These are phyloP conservation scores for Malthinus flaveolus DNA, from an alignment of 2,888 invertebrate genomes.

Conservation along the genomic window DNA sequence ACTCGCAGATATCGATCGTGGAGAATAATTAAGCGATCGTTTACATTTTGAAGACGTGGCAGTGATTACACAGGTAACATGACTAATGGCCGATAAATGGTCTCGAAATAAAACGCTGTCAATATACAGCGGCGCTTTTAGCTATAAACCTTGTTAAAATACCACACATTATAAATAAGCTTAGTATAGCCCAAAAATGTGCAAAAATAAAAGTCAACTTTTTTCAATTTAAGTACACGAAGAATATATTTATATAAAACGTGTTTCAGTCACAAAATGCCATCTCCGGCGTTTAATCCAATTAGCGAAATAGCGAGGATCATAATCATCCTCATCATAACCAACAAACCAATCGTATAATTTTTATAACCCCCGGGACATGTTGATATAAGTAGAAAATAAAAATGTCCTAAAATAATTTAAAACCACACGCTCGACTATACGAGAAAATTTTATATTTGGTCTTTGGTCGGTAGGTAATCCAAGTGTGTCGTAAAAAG, in stretches of 20 bases:
- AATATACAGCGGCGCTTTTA: slow-evolving; percentile 28
- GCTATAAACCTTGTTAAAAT: slow-evolving; percentile 30
- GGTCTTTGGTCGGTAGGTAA: slow-evolving; percentile 20
- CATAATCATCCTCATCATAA: slow-evolving; percentile 20
- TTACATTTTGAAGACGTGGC: slow-evolving; percentile 28
- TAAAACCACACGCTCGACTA: slow-evolving; percentile 22
- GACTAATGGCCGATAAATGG: slow-evolving; percentile 32
- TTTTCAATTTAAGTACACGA: neutral
- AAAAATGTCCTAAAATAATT: slow-evolving; percentile 28
- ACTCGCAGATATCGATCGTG: slow-evolving; percentile 19
- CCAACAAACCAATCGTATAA: slow-evolving; percentile 3
- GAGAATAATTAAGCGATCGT: slow-evolving; percentile 32
- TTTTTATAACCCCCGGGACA: slow-evolving; percentile 8
- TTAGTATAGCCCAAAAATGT: slow-evolving; percentile 21
- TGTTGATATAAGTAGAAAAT: slow-evolving; percentile 21
- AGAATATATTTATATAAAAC: slow-evolving; percentile 11
- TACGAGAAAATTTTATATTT: slow-evolving; percentile 31
- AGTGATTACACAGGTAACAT: slow-evolving; percentile 30
- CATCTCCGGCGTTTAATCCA: slow-evolving; percentile 17
- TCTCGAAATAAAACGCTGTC: slow-evolving; percentile 23
- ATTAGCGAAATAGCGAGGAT: slow-evolving; percentile 23
- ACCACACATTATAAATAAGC: slow-evolving; percentile 19
- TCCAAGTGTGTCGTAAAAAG: slow-evolving; percentile 29
- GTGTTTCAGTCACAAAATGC: slow-evolving; percentile 10
- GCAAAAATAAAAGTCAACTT: slow-evolving; percentile 17